These are phyloP conservation scores for Columbina picui DNA, from an alignment of 2,113 vertebrate genomes.

Conservation along the genomic window DNA sequence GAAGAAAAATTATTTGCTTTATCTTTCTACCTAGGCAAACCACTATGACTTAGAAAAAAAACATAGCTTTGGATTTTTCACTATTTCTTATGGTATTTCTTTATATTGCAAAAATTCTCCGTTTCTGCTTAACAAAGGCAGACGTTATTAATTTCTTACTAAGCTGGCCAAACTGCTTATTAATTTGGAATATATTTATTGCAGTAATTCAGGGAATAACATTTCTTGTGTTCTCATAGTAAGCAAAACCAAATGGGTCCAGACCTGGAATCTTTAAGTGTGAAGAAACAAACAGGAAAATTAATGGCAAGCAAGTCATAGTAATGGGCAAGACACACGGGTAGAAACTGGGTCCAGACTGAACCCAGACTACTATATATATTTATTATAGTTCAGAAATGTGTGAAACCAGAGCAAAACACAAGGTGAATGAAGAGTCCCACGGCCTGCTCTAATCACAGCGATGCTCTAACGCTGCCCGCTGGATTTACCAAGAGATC, in stretches of 20 bases:
- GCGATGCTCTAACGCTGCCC: neutral
- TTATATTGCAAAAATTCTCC: neutral
- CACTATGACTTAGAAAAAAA: neutral
- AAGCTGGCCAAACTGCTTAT: neutral
- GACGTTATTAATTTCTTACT: neutral
- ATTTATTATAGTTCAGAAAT: neutral
- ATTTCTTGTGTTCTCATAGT: neutral
- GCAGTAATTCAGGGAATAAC: neutral
- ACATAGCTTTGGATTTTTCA: neutral
- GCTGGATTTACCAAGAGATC: neutral
- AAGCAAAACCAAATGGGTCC: neutral
- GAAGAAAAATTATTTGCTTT: constrained; percentile 3
- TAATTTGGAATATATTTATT: constrained; percentile 1
- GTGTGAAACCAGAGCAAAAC: neutral
- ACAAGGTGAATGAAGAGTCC: neutral
- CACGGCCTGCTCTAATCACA: neutral
- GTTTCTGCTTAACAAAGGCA: neutral
- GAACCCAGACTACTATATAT: neutral
- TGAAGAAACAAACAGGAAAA: neutral
- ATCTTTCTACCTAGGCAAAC: constrained; percentile 1
- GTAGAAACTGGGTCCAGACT: neutral
- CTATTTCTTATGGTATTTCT: neutral
- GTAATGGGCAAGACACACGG: neutral
- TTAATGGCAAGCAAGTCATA: neutral
- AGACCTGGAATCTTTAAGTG: neutral